phyloP scores from a whole-genome alignment of 1,140 invertebrate species.

The Microplitis demolitor region DNA sequence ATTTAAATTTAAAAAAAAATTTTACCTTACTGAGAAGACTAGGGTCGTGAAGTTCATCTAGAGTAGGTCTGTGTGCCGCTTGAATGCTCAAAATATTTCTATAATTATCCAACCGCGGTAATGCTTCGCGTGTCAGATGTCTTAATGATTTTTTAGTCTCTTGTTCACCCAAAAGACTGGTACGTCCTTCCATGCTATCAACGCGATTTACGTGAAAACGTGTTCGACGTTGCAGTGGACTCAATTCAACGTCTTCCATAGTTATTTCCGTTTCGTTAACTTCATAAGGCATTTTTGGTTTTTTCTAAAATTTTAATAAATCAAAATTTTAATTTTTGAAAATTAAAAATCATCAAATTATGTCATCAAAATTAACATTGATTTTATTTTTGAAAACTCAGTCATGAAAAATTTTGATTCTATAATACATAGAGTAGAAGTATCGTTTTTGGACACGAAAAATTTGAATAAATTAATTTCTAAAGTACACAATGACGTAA shows the following conservation, averaged over 20 bases:
- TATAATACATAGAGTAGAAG: no score
- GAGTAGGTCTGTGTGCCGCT: slow-evolving; percentile 84
- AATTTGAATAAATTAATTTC: no score
- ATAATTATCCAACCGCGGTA: slow-evolving; percentile 92
- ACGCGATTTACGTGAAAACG: slow-evolving; percentile 67
- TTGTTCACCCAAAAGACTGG: slow-evolving; percentile 56
- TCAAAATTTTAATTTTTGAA: no score
- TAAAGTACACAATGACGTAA: no score
- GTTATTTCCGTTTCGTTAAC: slow-evolving; percentile 42
- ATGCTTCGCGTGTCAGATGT: slow-evolving; percentile 88
- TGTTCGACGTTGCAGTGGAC: slow-evolving; percentile 53
- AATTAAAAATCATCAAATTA: background rate
- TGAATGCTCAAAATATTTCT: slow-evolving; percentile 91
- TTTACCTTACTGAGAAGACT: slow-evolving; percentile 79
- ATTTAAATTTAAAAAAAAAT: background rate
- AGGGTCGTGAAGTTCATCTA: slow-evolving; percentile 91
- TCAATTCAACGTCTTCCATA: slow-evolving; percentile 51
- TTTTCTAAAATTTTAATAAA: background rate
- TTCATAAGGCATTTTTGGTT: slow-evolving; percentile 48
- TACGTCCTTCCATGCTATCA: slow-evolving; percentile 57
- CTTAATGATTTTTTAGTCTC: slow-evolving; percentile 63
- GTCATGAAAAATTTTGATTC: no score
- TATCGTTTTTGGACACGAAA: no score
- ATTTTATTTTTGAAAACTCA: no score
- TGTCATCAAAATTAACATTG: background rate